These are phyloP conservation scores for Aegithalos caudatus DNA, from an alignment of 2,113 vertebrate species.

Conservation along the genomic window DNA sequence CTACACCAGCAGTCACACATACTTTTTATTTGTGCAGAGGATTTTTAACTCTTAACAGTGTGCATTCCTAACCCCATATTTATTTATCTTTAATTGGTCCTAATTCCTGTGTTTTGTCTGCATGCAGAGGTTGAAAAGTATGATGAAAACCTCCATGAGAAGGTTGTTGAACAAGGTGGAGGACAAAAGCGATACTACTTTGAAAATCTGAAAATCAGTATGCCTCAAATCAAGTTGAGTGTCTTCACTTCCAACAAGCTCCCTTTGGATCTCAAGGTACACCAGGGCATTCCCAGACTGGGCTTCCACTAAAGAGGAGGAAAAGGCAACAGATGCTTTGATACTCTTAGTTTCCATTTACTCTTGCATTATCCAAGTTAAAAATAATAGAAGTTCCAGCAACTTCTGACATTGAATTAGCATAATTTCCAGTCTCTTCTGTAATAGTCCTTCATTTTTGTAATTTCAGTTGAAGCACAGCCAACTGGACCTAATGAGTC, in stretches of 20 bases:
- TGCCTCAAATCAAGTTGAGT: slow-evolving; percentile 94
- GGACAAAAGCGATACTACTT: slow-evolving; percentile 89
- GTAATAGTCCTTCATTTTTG: neutral
- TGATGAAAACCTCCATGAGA: slow-evolving; percentile 91
- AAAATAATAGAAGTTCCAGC: neutral
- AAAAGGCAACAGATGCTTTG: neutral
- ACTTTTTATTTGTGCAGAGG: neutral
- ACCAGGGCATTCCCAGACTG: neutral
- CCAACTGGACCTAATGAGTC: neutral
- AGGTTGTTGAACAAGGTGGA: slow-evolving; percentile 75
- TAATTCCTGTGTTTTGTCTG: slow-evolving; percentile 14
- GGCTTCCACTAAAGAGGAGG: neutral
- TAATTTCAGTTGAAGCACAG: neutral
- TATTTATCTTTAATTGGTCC: neutral
- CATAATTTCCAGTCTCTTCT: neutral
- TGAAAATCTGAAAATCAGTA: slow-evolving; percentile 96
- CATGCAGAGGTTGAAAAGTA: slow-evolving; percentile 88
- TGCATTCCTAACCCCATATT: neutral
- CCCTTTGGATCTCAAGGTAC: slow-evolving; percentile 92
- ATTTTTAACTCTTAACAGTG: neutral
- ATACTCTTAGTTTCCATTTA: neutral
- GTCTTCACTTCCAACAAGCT: slow-evolving; percentile 96
- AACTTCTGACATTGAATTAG: neutral
- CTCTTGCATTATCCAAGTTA: neutral
- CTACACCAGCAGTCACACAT: neutral